phyloP scores from a whole-genome alignment of 2,113 vertebrate species.

The Sigmodon hispidus region DNA sequence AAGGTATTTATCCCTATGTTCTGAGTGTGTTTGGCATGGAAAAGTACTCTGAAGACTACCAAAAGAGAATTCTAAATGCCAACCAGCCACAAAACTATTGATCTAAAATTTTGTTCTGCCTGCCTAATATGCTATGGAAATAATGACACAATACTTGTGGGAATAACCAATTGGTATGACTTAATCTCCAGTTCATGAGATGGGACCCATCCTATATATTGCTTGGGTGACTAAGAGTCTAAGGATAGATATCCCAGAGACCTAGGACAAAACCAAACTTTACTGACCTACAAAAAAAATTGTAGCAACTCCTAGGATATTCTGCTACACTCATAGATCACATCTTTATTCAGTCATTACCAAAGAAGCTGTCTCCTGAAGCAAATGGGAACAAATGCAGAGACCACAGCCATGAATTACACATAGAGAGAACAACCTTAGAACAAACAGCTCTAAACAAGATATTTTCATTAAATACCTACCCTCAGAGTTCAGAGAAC shows the following conservation, averaged over 20 bases:
- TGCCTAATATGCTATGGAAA: neutral
- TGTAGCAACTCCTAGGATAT: neutral
- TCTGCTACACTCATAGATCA: neutral
- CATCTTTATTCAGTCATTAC: neutral
- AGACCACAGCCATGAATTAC: neutral
- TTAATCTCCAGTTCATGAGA: accelerated
- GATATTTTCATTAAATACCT: neutral
- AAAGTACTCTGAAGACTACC: neutral
- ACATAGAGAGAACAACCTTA: neutral
- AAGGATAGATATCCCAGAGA: neutral
- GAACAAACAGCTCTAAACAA: neutral
- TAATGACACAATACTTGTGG: neutral
- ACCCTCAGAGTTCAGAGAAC: neutral
- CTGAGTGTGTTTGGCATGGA: neutral
- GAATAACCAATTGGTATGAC: neutral
- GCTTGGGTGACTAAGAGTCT: neutral
- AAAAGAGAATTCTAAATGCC: neutral
- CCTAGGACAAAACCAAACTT: neutral
- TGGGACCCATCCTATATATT: accelerated
- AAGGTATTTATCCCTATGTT: neutral
- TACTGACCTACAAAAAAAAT: neutral
- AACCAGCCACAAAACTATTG: neutral
- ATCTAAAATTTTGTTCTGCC: neutral
- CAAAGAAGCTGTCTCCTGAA: too few species aligned
- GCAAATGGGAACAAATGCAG: neutral